Percentiles rank a stretch among this genome's conserved stretches.
Evolutionary conservation across 1,140 invertebrate genomes (phyloP).

Genomic region (Nasonia longicornis): DNA sequence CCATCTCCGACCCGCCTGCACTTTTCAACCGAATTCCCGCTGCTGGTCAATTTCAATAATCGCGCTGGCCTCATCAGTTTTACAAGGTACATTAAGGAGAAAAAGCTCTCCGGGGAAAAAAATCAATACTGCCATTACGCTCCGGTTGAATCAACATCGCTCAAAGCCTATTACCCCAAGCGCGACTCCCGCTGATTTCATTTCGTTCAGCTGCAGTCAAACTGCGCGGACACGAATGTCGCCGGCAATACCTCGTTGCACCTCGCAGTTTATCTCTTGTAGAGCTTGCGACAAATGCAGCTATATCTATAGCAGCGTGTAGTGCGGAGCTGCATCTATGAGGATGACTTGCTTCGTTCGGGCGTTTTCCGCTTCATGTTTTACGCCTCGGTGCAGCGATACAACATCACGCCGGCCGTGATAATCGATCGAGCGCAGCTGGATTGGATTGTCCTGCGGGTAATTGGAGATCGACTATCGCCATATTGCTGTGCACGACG

Average conservation of each 20-base stretch:
- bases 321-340: neutral
- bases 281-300: neutral
- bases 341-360: neutral
- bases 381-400: neutral
- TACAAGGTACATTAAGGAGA: too few relatives aligned
- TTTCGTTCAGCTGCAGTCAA: neutral
- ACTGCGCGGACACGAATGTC: neutral
- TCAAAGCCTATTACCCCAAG: conserved; percentile 5
- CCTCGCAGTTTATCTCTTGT: neutral
- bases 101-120: too few relatives aligned
- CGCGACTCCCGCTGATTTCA: neutral
- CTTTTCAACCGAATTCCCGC: too few relatives aligned
- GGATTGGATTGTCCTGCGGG: too few relatives aligned
- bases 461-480: too few relatives aligned
- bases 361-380: conserved; percentile 10
- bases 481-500: too few relatives aligned
- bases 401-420: neutral
- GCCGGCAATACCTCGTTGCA: neutral
- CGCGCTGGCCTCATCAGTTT: too few relatives aligned
- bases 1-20: too few relatives aligned
- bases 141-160: conserved; percentile 1
- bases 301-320: too few relatives aligned
- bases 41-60: too few relatives aligned
- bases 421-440: conserved; percentile 5
- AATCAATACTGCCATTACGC: too few relatives aligned